Percentiles rank a stretch among this genome's conserved stretches.
phyloP scores from a whole-genome alignment of 1,140 invertebrate species.

The Harlomillsia oculata region DNA sequence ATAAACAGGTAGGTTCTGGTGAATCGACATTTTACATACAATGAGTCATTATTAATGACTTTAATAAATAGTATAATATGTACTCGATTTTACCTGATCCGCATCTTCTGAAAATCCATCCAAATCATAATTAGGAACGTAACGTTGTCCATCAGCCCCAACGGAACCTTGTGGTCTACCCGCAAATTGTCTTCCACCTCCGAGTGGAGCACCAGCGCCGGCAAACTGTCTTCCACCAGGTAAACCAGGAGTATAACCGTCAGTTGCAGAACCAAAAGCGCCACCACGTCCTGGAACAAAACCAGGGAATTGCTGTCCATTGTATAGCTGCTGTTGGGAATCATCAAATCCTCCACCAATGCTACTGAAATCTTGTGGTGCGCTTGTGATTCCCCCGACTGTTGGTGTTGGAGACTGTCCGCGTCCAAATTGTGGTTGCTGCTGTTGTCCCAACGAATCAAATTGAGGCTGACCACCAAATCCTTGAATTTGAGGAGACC shows the following conservation, averaged over 20 bases:
- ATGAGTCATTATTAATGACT: neutral
- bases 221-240: neutral
- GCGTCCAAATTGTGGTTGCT: neutral
- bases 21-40: neutral
- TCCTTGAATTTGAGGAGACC: neutral
- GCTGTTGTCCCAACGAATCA: neutral
- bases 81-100: slow-evolving; percentile 22
- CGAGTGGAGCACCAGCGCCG: neutral
- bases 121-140: slow-evolving; percentile 27
- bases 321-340: neutral
- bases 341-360: neutral
- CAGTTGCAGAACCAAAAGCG: neutral
- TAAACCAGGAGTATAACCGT: neutral
- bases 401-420: neutral
- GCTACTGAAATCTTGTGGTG: neutral
- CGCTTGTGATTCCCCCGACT: neutral
- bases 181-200: slow-evolving; percentile 3
- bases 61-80: neutral
- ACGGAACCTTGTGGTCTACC: neutral
- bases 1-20: too few relatives aligned
- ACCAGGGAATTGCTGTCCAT: too few relatives aligned
- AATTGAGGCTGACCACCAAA: slow-evolving; percentile 2
- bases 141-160: slow-evolving; percentile 6
- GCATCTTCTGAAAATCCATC: slow-evolving; percentile 35
- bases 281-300: too few relatives aligned